A percentile compares a stretch with the other conserved stretches of the same genome.
Conservation (phyloP, 2,797 vertebrate species). For the Micrastur ruficollis region DNA sequence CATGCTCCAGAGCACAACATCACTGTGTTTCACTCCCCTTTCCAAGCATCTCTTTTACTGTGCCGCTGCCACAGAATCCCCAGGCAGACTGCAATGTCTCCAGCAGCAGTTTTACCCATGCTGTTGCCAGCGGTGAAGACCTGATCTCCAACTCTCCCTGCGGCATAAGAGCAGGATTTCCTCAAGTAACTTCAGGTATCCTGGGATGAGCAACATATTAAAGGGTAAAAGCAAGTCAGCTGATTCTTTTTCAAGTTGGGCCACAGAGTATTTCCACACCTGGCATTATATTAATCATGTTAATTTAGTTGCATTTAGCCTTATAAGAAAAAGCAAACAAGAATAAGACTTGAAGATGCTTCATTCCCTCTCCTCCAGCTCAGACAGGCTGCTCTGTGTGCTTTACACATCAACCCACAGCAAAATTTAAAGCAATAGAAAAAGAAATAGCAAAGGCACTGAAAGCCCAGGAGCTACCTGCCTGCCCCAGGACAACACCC, state of each 20-base stretch:
- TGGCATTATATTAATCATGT: background rate
- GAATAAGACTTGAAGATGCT: background rate
- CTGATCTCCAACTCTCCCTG: background rate
- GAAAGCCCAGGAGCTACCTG: background rate
- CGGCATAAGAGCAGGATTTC: background rate
- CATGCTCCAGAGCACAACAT: background rate
- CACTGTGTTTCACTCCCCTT: background rate
- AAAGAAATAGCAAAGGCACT: background rate
- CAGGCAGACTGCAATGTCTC: background rate
- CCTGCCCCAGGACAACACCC: background rate
- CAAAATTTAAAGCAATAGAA: background rate
- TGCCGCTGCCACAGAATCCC: background rate
- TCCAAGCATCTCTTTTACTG: background rate
- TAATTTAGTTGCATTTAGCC: constrained; percentile 22
- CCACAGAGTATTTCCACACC: background rate
- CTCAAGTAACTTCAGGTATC: background rate
- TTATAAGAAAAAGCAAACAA: background rate
- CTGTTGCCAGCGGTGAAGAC: background rate
- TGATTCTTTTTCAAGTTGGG: background rate
- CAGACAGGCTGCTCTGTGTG: background rate
- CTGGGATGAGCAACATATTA: background rate
- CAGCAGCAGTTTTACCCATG: background rate
- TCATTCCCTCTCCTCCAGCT: background rate
- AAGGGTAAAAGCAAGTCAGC: background rate
- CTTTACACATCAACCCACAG: background rate